Conservation (phyloP, 2,888 invertebrate genomes). For the Ptychoptera albimana region DNA sequence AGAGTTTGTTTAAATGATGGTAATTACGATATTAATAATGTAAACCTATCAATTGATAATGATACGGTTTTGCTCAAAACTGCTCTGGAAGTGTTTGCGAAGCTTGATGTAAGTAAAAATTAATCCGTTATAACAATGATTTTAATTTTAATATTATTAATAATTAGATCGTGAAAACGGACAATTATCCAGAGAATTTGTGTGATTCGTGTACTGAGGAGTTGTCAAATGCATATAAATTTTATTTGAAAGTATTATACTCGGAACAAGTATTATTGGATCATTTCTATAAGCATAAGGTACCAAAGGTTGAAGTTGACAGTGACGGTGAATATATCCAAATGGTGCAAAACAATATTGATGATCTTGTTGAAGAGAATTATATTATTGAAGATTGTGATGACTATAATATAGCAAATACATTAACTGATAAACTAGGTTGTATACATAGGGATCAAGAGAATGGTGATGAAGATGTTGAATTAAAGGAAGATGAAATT, state of each 20-base stretch:
- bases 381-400: no score
- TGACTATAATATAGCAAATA: no score
- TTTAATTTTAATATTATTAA: no score
- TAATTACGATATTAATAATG: no score
- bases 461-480: background rate
- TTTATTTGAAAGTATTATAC: constrained; percentile 1
- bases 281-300: background rate
- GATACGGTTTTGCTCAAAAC: no score
- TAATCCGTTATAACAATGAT: no score
- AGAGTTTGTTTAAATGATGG: no score
- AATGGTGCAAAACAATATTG: constrained; percentile 5
- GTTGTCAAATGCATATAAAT: constrained; percentile 1
- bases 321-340: background rate
- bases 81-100: no score
- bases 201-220: constrained; percentile 3
- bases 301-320: background rate
- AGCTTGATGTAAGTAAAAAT: no score
- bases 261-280: background rate
- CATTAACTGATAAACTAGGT: no score
- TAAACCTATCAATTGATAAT: no score
- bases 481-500: constrained; percentile 1
- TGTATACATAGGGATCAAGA: background rate
- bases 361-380: background rate
- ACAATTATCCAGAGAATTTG: background rate
- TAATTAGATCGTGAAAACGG: no score